Percentiles rank a stretch among this genome's conserved stretches.
Evolutionary conservation across 2,113 vertebrate genomes (phyloP).

Genomic region (Propithecus coquereli): DNA sequence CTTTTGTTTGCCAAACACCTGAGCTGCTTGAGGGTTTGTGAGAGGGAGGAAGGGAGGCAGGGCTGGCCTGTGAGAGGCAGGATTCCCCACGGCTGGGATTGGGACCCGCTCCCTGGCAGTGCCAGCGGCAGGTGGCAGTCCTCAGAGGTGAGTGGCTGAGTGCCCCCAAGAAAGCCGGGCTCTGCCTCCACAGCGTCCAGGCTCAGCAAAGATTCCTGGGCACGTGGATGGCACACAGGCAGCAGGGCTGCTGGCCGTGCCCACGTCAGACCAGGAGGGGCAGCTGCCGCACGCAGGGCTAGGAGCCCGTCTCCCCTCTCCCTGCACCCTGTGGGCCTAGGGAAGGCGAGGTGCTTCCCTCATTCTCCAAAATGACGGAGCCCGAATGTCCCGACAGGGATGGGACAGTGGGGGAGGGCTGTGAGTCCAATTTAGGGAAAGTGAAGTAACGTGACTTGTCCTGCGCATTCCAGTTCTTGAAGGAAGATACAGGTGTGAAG

Average conservation of each 20-base stretch:
- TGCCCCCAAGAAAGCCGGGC: neutral
- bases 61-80: neutral
- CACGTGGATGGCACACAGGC: neutral
- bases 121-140: neutral
- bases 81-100: neutral
- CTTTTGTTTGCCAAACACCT: neutral
- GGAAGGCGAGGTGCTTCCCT: neutral
- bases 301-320: too few species aligned
- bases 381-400: neutral
- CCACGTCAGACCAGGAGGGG: neutral
- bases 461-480: neutral
- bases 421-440: neutral
- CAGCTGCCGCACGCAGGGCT: neutral
- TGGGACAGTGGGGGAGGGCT: neutral
- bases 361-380: neutral
- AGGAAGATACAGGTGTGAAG: neutral
- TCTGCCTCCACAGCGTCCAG: neutral
- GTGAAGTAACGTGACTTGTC: neutral
- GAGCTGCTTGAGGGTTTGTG: neutral
- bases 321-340: neutral
- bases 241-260: neutral
- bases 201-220: neutral
- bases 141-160: neutral
- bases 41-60: neutral
- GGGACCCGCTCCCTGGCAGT: rapidly evolving